Conservation (phyloP, 1,140 invertebrate species). For the Chelonus insularis region DNA sequence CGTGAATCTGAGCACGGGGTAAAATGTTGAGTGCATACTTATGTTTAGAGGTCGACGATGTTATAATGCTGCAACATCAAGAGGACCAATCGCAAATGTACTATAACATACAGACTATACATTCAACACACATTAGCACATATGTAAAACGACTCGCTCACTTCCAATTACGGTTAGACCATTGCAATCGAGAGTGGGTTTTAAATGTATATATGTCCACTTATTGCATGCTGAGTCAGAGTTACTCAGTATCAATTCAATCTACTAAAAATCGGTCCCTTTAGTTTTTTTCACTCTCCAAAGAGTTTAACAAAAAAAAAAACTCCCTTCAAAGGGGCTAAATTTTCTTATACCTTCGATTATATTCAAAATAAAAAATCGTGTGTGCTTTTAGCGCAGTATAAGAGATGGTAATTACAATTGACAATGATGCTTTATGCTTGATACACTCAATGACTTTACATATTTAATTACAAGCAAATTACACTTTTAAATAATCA, state of each 20-base stretch:
- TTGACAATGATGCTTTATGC: background rate
- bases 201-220: slow-evolving; percentile 21
- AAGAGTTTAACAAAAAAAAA: background rate
- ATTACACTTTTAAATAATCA: too few species aligned
- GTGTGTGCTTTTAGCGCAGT: background rate
- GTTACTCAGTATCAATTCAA: slow-evolving; percentile 31
- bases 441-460: too few species aligned
- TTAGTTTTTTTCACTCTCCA: background rate
- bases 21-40: slow-evolving; percentile 22
- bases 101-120: slow-evolving; percentile 11
- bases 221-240: slow-evolving; percentile 16
- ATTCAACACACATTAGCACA: slow-evolving; percentile 21
- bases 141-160: slow-evolving; percentile 43
- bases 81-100: slow-evolving; percentile 14
- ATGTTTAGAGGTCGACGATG: slow-evolving; percentile 7
- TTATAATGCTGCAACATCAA: slow-evolving; percentile 5
- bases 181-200: slow-evolving; percentile 36
- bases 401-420: background rate
- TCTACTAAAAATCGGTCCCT: background rate
- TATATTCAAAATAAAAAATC: background rate
- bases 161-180: slow-evolving; percentile 46
- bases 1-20: background rate
- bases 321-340: background rate
- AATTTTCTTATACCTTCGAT: background rate
- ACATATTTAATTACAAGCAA: too few species aligned